Evolutionary conservation across 1,140 invertebrate species (phyloP).

Genomic region (Zaprionus nigranus): DNA sequence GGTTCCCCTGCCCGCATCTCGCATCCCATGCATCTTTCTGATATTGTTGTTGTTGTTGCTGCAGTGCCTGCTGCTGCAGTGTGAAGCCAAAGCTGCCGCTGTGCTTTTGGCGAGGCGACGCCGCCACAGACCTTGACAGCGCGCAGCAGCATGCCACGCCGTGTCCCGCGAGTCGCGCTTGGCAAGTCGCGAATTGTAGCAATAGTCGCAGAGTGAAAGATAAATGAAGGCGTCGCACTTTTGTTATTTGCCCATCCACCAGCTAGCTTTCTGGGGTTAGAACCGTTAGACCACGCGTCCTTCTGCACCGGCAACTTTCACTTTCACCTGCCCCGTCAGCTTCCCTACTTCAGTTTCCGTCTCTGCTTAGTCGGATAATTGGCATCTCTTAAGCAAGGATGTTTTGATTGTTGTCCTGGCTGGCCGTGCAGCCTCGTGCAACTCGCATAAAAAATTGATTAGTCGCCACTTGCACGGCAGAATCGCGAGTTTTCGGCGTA

Average conservation of each 20-base stretch:
- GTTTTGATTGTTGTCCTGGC: conserved; percentile 37
- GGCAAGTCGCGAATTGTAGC: conserved; percentile 39
- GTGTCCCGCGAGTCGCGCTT: conserved; percentile 8
- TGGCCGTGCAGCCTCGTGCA: conserved; percentile 14
- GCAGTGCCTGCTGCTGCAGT: conserved; percentile 28
- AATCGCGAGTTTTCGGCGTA: conserved; percentile 25
- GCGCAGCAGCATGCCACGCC: conserved; percentile 19
- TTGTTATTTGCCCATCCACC: conserved; percentile 44
- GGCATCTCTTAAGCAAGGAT: conserved; percentile 21
- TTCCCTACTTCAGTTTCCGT: not conserved
- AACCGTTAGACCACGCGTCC: conserved; percentile 18
- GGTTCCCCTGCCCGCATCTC: conserved; percentile 29
- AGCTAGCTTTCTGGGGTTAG: conserved; percentile 27
- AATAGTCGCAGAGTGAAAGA: conserved; percentile 36
- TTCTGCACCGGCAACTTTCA: conserved; percentile 38
- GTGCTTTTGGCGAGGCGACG: conserved; percentile 64
- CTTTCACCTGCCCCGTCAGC: conserved; percentile 20
- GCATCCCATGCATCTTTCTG: not conserved
- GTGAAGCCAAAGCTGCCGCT: conserved; percentile 61
- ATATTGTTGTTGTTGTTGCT: conserved; percentile 31
- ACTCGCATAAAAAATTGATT: conserved; percentile 52
- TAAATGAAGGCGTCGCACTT: conserved; percentile 43
- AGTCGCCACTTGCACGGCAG: conserved; percentile 15
- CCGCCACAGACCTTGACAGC: conserved; percentile 52
- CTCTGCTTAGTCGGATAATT: conserved; percentile 25